Evolutionary conservation across 2,888 invertebrate genomes (phyloP), one percentile per base, ranked within the genome.

Genomic region (Phaedon cochleariae): DNA sequence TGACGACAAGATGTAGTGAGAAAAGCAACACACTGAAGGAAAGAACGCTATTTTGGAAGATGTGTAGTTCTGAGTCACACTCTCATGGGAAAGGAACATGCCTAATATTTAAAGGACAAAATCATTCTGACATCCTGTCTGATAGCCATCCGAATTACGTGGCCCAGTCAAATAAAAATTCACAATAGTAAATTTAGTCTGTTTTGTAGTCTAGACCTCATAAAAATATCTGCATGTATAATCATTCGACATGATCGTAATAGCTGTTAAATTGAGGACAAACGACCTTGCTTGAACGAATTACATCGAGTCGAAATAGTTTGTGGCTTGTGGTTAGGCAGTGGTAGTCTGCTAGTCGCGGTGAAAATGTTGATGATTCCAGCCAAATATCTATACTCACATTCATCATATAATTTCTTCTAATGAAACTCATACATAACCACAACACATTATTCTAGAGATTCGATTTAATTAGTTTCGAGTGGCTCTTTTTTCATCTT

Each of bases 191-290:
- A 63, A 71, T 69, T 60, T 63, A 22, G 79, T 79, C 79, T 79
- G 77, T 76, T 73, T 74, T 45, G 67, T 62, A 69, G 80, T 80
- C 80, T 80, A 80, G 80, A 80, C 80, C 76, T 72, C 74, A 80
- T 80, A 80, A 80, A 80, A 80, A 80, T 80, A 79, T 77, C 75
- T 77, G 77, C 77, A 78, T 78, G 77, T 73, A 73, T 76, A 78
- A 78, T 78, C 59, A 59, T 74, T 74, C 57, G 57, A 57, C 57
- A 57, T 76, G 77, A 75, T 71, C 72, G 74, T 74, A 73, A 73
- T 76, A 69, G 45, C 57, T 26, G 21, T 57, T 57, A 57, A 57
- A 57, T 57, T 57, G 57, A 12, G 73, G 70, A 69, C 51, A 71
- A 72, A 71, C 72, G 77, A 73, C 77, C 76, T 76, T 76, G 76